Percentiles rank a stretch among this genome's conserved stretches.
Conservation (phyloP, 2,797 vertebrate species). For the Sebastes umbrosus region DNA sequence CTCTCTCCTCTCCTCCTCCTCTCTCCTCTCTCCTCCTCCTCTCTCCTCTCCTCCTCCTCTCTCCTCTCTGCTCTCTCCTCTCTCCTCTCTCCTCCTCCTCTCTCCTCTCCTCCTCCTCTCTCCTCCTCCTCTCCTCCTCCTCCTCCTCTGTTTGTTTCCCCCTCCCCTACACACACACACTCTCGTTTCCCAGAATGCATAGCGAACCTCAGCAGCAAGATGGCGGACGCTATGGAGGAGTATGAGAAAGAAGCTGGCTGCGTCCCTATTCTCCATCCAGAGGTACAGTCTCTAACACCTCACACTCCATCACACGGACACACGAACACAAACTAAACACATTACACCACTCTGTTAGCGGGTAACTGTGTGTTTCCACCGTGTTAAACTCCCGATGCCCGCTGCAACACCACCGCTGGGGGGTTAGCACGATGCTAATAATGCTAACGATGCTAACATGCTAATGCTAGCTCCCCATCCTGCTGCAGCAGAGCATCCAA, state of each 20-base stretch:
- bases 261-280: conserved; percentile 94
- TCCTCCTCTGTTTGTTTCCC: too few relatives aligned
- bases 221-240: conserved; percentile 96
- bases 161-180: too few relatives aligned
- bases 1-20: too few relatives aligned
- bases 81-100: too few relatives aligned
- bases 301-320: background rate
- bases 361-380: background rate
- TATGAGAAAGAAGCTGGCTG: conserved; percentile 95
- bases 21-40: too few relatives aligned
- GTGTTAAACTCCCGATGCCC: conserved; percentile 52
- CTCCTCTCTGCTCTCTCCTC: too few relatives aligned
- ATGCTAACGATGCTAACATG: conserved; percentile 73
- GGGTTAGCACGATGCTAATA: conserved; percentile 60
- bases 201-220: conserved; percentile 91
- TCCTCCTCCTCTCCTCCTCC: accelerated
- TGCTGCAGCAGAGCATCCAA: conserved; percentile 41
- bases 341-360: accelerated
- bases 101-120: accelerated
- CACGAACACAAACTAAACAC: background rate
- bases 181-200: conserved; percentile 91
- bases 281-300: conserved; percentile 80
- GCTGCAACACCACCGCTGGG: conserved; percentile 63
- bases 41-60: too few relatives aligned
- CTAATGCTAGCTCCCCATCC: conserved; percentile 57